A percentile compares a stretch with the other conserved stretches of the same genome.
Evolutionary conservation across 2,888 invertebrate species (phyloP).

Genomic region (Polydrusus cervinus): DNA sequence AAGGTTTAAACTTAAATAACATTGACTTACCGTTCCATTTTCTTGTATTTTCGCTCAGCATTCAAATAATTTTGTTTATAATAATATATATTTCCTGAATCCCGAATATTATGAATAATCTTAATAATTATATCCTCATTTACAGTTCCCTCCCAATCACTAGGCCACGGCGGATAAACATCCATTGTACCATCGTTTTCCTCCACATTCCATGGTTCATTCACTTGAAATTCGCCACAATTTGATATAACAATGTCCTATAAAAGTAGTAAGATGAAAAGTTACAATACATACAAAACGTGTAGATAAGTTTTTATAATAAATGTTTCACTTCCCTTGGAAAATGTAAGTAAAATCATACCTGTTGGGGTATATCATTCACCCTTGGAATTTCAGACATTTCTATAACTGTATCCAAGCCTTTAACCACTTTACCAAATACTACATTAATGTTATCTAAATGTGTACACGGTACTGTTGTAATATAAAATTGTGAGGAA

Average conservation of each 20-base stretch:
- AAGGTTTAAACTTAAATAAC: too few relatives aligned
- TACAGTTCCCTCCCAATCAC: conserved; percentile 76
- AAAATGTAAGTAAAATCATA: conserved; percentile 63
- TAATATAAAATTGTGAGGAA: conserved; percentile 96
- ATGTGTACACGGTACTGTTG: conserved; percentile 83
- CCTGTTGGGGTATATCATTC: conserved; percentile 77
- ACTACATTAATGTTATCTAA: conserved; percentile 88
- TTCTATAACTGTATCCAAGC: conserved; percentile 82
- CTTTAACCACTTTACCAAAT: conserved; percentile 86
- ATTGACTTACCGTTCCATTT: conserved; percentile 72
- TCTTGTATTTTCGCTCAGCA: conserved; percentile 85
- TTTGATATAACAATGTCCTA: conserved; percentile 80
- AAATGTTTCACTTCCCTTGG: too few relatives aligned
- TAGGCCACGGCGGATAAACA: conserved; percentile 83
- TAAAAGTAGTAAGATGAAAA: conserved; percentile 54
- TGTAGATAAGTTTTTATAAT: too few relatives aligned
- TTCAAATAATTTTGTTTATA: conserved; percentile 75
- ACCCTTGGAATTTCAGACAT: conserved; percentile 76
- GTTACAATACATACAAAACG: too few relatives aligned
- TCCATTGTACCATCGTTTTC: conserved; percentile 84
- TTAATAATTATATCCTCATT: conserved; percentile 65
- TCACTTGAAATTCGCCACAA: conserved; percentile 81
- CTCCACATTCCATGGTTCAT: conserved; percentile 78
- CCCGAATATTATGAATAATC: conserved; percentile 77
- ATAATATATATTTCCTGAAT: conserved; percentile 83